Evolutionary conservation across 2,113 vertebrate species (phyloP).

Genomic region (Onychorhynchus coronatus): DNA sequence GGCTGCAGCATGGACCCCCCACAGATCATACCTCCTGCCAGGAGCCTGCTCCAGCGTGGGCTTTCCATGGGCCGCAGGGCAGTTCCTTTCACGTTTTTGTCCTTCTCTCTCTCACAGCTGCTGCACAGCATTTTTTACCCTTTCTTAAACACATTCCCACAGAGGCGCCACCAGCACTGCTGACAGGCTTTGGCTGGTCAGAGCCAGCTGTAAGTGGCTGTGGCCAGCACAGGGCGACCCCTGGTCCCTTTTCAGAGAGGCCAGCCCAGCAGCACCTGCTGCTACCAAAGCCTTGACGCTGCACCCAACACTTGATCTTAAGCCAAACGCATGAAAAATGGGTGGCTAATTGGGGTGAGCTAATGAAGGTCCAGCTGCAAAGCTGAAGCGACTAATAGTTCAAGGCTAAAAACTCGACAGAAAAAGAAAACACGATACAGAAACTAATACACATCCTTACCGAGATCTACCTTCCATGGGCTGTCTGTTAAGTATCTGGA

Average conservation of each 20-base stretch:
- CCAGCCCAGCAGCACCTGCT: background rate
- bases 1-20: background rate
- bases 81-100: background rate
- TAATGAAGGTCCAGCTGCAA: background rate
- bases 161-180: background rate
- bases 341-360: background rate
- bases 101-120: background rate
- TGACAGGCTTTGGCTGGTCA: background rate
- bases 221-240: background rate
- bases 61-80: background rate
- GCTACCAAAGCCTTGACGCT: background rate
- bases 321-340: background rate
- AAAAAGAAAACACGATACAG: background rate
- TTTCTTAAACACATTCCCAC: background rate
- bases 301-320: background rate
- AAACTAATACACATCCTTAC: conserved; percentile 70
- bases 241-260: background rate
- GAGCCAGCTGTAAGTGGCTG: background rate
- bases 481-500: conserved; percentile 97
- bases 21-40: background rate
- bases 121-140: background rate
- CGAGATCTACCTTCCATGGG: conserved; percentile 98
- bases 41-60: background rate
- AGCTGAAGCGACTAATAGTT: background rate
- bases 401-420: background rate